Conservation (phyloP, 2,888 invertebrate genomes). For the Monopis laevigella region DNA sequence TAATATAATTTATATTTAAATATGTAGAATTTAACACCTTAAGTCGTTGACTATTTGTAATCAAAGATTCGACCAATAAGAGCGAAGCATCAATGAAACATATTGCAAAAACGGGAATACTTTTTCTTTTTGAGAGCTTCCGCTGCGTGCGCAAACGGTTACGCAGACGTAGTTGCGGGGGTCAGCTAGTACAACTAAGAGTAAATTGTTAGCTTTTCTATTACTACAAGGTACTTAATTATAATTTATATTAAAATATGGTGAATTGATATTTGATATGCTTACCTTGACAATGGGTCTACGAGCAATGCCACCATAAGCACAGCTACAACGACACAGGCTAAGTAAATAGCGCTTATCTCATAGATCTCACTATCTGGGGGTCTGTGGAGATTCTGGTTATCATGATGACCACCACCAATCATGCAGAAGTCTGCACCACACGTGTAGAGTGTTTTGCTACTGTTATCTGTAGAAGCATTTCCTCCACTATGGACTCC, state of each 20-base stretch:
- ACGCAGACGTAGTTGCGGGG: too few relatives aligned
- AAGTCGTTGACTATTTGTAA: too few relatives aligned
- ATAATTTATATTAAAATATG: neutral
- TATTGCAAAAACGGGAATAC: too few relatives aligned
- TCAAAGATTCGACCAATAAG: too few relatives aligned
- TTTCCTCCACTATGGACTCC: slow-evolving; percentile 73
- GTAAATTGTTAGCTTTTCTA: too few relatives aligned
- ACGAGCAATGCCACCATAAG: slow-evolving; percentile 87
- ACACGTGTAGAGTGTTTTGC: slow-evolving; percentile 68
- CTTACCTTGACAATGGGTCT: slow-evolving; percentile 87
- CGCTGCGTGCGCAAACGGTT: too few relatives aligned
- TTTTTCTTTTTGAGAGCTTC: too few relatives aligned
- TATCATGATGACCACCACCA: slow-evolving; percentile 70
- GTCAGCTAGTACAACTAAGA: too few relatives aligned
- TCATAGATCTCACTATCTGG: slow-evolving; percentile 87
- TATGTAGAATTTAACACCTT: too few relatives aligned
- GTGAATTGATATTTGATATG: neutral
- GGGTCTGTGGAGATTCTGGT: slow-evolving; percentile 82
- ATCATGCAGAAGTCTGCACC: slow-evolving; percentile 86
- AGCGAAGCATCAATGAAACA: too few relatives aligned
- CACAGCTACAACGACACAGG: slow-evolving; percentile 86
- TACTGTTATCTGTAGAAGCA: slow-evolving; percentile 43
- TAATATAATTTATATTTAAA: too few relatives aligned
- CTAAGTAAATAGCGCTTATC: slow-evolving; percentile 88
- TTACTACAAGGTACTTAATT: too few relatives aligned